These are phyloP conservation scores for Catharus fuscescens DNA, from an alignment of 2,113 vertebrate species.

Conservation along the genomic window DNA sequence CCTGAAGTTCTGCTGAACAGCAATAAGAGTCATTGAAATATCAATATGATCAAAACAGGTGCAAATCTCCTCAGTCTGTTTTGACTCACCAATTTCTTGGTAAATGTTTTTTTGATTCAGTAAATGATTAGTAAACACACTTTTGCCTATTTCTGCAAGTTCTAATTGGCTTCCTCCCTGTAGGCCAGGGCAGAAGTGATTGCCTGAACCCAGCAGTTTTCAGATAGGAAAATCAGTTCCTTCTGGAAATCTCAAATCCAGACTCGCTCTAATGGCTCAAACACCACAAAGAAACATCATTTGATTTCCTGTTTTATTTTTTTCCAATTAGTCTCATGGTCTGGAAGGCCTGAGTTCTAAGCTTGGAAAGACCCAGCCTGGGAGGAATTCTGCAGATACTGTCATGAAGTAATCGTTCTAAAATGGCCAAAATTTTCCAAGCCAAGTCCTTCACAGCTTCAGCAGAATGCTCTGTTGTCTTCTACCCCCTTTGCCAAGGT, in stretches of 20 bases:
- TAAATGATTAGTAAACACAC: neutral
- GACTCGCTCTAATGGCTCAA: neutral
- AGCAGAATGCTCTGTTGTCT: neutral
- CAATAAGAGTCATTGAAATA: neutral
- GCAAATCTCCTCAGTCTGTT: neutral
- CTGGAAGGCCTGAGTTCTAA: neutral
- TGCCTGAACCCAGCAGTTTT: neutral
- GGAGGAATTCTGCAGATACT: neutral
- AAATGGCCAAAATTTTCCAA: neutral
- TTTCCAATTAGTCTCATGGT: neutral
- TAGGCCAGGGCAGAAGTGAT: neutral
- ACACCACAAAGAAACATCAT: neutral
- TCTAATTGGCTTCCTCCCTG: neutral
- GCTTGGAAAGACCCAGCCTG: neutral
- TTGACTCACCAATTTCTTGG: neutral
- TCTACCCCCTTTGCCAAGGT: neutral
- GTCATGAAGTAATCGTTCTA: neutral
- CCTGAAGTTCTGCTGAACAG: neutral
- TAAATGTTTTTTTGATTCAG: neutral
- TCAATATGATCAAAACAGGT: neutral
- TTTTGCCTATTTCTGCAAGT: neutral
- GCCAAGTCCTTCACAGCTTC: neutral
- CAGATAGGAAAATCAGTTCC: neutral
- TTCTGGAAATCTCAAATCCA: slow-evolving; percentile 10
- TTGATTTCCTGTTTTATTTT: neutral